These are phyloP conservation scores for Brachyptera risi DNA, from an alignment of 2,888 invertebrate genomes.

Conservation along the genomic window DNA sequence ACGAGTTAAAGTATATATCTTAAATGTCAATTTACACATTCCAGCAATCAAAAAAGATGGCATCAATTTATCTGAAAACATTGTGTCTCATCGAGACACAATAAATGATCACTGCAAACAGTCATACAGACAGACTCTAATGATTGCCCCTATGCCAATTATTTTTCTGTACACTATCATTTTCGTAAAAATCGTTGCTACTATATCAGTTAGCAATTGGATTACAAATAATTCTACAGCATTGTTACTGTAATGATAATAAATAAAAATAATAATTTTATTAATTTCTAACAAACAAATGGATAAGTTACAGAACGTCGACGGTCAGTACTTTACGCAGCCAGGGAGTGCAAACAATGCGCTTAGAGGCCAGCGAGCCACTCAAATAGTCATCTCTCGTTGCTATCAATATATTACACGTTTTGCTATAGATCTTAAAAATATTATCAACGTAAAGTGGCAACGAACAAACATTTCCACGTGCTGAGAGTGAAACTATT, in stretches of 20 bases:
- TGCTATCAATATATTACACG: slow-evolving; percentile 1
- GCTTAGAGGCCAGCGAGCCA: slow-evolving; percentile 71
- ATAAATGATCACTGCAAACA: too few species aligned
- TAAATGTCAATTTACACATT: not conserved
- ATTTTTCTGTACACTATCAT: not conserved
- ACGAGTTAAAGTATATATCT: too few species aligned
- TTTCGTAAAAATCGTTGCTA: not conserved
- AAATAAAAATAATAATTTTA: not conserved
- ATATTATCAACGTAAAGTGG: too few species aligned
- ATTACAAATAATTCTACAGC: not conserved
- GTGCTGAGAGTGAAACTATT: too few species aligned
- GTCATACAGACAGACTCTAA: too few species aligned
- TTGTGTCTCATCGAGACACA: too few species aligned
- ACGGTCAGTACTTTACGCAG: slow-evolving; percentile 26
- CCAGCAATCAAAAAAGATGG: too few species aligned
- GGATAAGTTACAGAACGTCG: too few species aligned
- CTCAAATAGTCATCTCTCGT: too few species aligned
- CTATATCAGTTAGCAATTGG: not conserved
- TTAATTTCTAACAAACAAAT: not conserved
- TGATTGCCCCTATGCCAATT: not conserved
- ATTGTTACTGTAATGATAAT: not conserved
- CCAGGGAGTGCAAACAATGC: slow-evolving; percentile 78
- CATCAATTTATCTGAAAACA: too few species aligned
- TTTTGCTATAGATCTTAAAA: too few species aligned
- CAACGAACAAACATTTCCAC: too few species aligned